Evolutionary conservation across 2,113 vertebrate genomes (phyloP).

Genomic region (Nannobrachium achirus): DNA sequence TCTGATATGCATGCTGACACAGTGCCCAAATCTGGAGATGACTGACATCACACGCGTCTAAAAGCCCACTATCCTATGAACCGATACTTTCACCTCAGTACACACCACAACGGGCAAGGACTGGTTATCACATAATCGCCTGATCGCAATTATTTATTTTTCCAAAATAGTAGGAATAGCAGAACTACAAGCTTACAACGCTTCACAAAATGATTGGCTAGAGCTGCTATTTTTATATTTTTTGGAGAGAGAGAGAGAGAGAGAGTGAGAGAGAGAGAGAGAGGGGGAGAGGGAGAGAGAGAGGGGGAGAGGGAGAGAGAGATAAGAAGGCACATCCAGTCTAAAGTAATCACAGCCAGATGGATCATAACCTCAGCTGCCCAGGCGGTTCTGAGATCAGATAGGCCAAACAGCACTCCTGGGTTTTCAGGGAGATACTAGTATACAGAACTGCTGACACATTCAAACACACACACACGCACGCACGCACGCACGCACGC

Average conservation of each 20-base stretch:
- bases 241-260: background rate
- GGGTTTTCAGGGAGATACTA: slow-evolving; percentile 1
- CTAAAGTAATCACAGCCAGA: slow-evolving; percentile 58
- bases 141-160: no score
- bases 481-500: slow-evolving; percentile 18
- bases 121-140: no score
- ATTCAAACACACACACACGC: background rate
- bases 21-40: no score
- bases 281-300: slow-evolving; percentile 4
- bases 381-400: slow-evolving; percentile 43
- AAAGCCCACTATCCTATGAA: no score
- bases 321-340: slow-evolving; percentile 24
- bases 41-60: no score
- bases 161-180: no score
- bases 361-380: slow-evolving; percentile 40
- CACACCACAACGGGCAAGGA: no score
- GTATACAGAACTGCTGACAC: slow-evolving; percentile 13
- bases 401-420: slow-evolving; percentile 31
- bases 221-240: no score
- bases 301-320: slow-evolving; percentile 9
- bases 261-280: slow-evolving; percentile 22
- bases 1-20: no score
- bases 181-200: no score
- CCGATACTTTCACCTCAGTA: no score
- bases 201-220: no score